phyloP scores from a whole-genome alignment of 2,888 invertebrate genomes.

The Chamaedrilus cognettii region DNA sequence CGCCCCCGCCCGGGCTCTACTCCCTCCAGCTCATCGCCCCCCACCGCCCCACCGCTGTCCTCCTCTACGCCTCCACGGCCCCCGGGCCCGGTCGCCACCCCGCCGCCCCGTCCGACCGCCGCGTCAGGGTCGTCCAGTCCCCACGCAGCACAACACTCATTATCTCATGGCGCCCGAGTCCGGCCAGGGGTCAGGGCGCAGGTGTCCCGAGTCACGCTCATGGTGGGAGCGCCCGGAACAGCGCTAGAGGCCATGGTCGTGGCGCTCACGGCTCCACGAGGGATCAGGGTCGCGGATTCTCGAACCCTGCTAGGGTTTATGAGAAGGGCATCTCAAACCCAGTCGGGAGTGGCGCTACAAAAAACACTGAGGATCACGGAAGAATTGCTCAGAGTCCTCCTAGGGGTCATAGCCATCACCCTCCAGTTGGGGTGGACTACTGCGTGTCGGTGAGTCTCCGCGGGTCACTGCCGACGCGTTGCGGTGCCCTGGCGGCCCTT shows the following conservation, averaged over 20 bases:
- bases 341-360: no score
- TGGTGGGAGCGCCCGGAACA: no score
- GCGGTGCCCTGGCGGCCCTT: neutral
- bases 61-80: neutral
- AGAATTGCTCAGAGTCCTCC: no score
- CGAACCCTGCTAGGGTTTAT: no score
- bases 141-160: neutral
- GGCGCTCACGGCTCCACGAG: neutral
- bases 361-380: no score
- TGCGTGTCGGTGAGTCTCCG: neutral
- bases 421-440: conserved; percentile 2
- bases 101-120: neutral
- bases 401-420: no score
- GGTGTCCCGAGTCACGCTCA: no score
- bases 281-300: no score
- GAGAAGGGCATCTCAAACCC: no score
- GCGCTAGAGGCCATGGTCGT: no score
- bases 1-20: neutral
- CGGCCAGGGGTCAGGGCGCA: no score
- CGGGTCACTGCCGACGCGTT: neutral
- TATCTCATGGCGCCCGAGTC: neutral
- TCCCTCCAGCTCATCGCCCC: neutral
- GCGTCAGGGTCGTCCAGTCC: neutral
- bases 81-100: neutral
- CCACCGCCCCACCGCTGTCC: neutral